Base-by-base conservation (phyloP, 2,797 vertebrate species). In the Tokudaia tokunoshimensis region DNA sequence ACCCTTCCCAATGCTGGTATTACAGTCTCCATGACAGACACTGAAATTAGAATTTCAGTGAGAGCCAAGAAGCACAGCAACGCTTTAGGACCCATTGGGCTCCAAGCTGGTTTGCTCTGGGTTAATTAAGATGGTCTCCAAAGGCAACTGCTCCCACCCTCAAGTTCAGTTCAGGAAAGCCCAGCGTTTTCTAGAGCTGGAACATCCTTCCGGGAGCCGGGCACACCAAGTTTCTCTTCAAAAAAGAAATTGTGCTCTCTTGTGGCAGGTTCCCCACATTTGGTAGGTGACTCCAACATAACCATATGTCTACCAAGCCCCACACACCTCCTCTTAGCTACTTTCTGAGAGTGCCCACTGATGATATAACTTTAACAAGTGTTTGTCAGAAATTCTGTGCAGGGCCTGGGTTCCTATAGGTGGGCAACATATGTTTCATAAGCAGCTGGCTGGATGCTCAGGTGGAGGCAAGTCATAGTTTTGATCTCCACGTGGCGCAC, bases 311-410 rank as follows among this genome's bases (percentile, higher is more conserved):
- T 24, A 65, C 72, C 84, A 59, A 41, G 89, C 29, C 74, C 84
- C 89, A 52, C 61, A 72, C 7, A n/a, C 70, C 70, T 52, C 72
- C 84, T 72, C 91, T 83, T 55, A 76, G 31, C 89, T 88, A 55
- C 13, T 52, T 91, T 75, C 72, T 6, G 1, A 57, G 1, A 65
- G 67, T 63, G 41, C n/a, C 34, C 74, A 47, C 75, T 67, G 41
- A 70, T 91, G 91, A 83, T 26, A 52, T 37, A 91, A 86, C 41
- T 76, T 87, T 59, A 50, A 76, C 57, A 95, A 59, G n/a, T 12
- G 63, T 94, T 94, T 78, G 86, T 63, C 82, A 67, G 47, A 89
- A 76, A 65, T 81, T 91, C 81, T 81, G 72, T 80, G 86, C 52
- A 78, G 92, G 50, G 20, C 59, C 86, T 76, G 76, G 65, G 78